Base-by-base conservation (phyloP, 1,140 invertebrate genomes). In the Drosophila busckii region DNA sequence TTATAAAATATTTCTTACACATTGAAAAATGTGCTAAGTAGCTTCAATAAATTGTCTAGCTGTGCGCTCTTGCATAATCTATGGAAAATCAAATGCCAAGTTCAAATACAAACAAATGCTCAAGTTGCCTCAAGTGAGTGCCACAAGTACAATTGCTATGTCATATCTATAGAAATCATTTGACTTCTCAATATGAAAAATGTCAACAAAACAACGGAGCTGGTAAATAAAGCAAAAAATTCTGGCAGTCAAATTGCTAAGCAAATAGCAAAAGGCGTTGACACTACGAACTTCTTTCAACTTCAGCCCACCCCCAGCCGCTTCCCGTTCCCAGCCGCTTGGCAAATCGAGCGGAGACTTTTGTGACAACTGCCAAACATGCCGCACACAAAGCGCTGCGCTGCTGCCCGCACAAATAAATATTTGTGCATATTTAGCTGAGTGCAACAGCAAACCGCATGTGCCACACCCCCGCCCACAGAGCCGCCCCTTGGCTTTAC, bases 401-500 rank as follows among this genome's bases (percentile, higher is more conserved):
- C 15, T 20, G 22, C 54, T 59, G 23, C 23, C 38, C 45, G 53
- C 50, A 45, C 73, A 50, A 80, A 78, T 78, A 78, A 80, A 78
- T 78, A 78, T 82, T 78, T 80, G 73, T 78, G 73, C 73, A 80
- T 80, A 78, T 80, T 78, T 80, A 80, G 68, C 65, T 42, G 34
- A 59, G 29, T 16, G 38, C 15, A 7, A n/a, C 50, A 26, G 19
- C 20, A 9, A 20, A 9, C 31, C 17, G 22, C 52, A 22, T 16
- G 1, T 4, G 8, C 15, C 22, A n/a, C n/a, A n/a, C 13, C 17
- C 2, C 8, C 7, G 5, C 34, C 16, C 12, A 4, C 15, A 1
- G 7, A 26, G 15, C 16, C 9, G 40, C 4, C n/a, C 38, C 29
- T 32, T 59, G 38, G 48, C 52, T 20, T 56, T 44, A 31, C 44